Conservation (phyloP, 2,797 vertebrate species). For the Lerista edwardsae region DNA sequence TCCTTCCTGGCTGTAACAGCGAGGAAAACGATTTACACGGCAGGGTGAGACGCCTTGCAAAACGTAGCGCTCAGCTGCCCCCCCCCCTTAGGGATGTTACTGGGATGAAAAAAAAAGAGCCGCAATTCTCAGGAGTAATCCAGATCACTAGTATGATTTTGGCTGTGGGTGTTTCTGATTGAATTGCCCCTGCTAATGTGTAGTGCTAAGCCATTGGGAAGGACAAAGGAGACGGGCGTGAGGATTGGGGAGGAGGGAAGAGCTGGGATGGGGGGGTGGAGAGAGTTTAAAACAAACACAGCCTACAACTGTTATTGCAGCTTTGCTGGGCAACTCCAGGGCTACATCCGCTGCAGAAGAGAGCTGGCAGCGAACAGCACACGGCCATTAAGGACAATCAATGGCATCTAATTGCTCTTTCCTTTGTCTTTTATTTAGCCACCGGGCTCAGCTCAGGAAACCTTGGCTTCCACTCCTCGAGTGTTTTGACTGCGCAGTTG, state of each 20-base stretch:
- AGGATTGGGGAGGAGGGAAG: neutral
- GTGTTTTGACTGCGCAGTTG: slow-evolving; percentile 68
- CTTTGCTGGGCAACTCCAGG: slow-evolving; percentile 25
- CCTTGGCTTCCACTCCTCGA: slow-evolving; percentile 61
- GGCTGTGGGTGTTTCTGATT: neutral
- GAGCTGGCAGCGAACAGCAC: slow-evolving; percentile 49
- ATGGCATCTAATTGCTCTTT: slow-evolving; percentile 68
- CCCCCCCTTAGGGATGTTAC: no score
- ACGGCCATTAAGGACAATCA: slow-evolving; percentile 67
- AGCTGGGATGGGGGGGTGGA: accelerated
- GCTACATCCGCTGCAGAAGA: slow-evolving; percentile 43
- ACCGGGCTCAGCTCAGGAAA: slow-evolving; percentile 79
- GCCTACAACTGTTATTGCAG: slow-evolving; percentile 27
- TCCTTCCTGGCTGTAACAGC: no score
- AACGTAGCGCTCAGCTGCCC: no score
- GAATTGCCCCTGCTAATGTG: accelerated
- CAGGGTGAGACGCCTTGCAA: no score
- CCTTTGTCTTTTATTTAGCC: slow-evolving; percentile 80
- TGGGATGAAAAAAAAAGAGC: no score
- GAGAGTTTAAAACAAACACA: slow-evolving; percentile 36
- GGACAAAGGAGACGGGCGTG: neutral
- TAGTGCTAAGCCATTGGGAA: neutral
- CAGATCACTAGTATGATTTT: neutral
- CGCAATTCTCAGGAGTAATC: neutral
- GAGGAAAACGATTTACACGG: no score